Evolutionary conservation across 1,140 invertebrate genomes (phyloP), one percentile per base, ranked within the genome.

Genomic region (Druon quercuslanigerum): DNA sequence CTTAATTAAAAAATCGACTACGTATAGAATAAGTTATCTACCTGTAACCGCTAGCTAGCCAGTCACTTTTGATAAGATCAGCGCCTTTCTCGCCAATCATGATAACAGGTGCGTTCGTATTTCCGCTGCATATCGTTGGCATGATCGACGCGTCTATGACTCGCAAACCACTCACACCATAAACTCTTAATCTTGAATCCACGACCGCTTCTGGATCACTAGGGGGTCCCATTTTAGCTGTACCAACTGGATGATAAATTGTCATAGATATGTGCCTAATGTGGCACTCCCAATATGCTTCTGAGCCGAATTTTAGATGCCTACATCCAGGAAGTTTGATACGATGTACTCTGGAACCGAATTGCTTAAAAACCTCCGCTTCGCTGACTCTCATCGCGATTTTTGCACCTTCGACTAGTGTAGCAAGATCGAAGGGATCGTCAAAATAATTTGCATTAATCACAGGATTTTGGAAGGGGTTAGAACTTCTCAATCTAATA

Each of bases 401-500:
- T 87, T 96, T 96, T 0, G 94, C 95, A n/a, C 96, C 96, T 90
- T 97, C 96, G 0, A 97, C 94, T 11, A 97, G 86, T 0, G 93
- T 94, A n/a, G 93, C 92, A 0, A 96, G 94, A 84, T 98, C 97
- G 50, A 93, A 86, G 0, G 94, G 94, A 88, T 97, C 93, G 71
- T 94, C 93, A 75, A 98, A 96, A 85, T 98, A 98, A 84, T 98
- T 97, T 6, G 98, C 96, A 90, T 98, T 94, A 79, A 99, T 97
- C 12, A 95, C 86, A 0, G 98, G 98, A 85, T 95, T 95, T 17
- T 96, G 93, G 76, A 95, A 96, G 0, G 98, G 98, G 91, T 98
- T 96, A 0, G 93, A 93, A 56, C 93, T 95, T 73, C 92, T 92
- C 9, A 98, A 87, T 75, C 94, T 92, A 0, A 98, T 93, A 72